Percentiles rank a stretch among this genome's conserved stretches.
Conservation (phyloP, 1,140 invertebrate genomes). For the Uloborus diversus region DNA sequence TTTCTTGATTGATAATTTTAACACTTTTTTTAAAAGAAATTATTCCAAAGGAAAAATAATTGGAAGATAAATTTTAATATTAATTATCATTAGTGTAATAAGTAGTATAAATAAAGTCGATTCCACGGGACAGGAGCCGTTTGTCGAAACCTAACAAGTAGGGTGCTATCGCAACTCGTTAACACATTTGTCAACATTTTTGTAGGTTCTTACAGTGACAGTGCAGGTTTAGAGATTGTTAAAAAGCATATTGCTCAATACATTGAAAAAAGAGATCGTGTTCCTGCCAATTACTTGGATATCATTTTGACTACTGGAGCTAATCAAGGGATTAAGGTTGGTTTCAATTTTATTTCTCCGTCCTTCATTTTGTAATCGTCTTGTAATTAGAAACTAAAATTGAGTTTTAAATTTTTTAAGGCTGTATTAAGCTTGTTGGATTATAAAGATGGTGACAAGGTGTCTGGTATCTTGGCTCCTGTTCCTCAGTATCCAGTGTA, state of each 20-base stretch:
- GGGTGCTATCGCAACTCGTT: too few relatives aligned
- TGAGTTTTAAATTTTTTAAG: conserved; percentile 65
- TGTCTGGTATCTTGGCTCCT: conserved; percentile 90
- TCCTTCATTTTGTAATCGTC: not conserved
- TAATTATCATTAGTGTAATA: too few relatives aligned
- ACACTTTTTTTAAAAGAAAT: too few relatives aligned
- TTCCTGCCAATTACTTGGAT: conserved; percentile 78
- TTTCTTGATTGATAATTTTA: too few relatives aligned
- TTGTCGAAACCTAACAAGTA: too few relatives aligned
- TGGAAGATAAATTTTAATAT: too few relatives aligned
- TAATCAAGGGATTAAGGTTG: conserved; percentile 89
- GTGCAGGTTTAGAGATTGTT: conserved; percentile 90
- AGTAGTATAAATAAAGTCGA: too few relatives aligned
- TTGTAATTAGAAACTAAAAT: not conserved
- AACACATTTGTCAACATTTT: too few relatives aligned
- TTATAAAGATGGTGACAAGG: conserved; percentile 70
- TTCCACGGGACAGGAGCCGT: too few relatives aligned
- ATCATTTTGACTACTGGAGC: conserved; percentile 90
- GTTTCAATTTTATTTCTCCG: not conserved
- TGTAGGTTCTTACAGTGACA: conserved; percentile 89
- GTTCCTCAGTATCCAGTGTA: conserved; percentile 99
- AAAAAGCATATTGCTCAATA: conserved; percentile 88
- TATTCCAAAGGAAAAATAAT: too few relatives aligned
- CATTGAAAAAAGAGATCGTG: conserved; percentile 85
- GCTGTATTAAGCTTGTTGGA: conserved; percentile 77